These are phyloP conservation scores for Clamator glandarius DNA, from an alignment of 2,797 vertebrate genomes.

Conservation along the genomic window DNA sequence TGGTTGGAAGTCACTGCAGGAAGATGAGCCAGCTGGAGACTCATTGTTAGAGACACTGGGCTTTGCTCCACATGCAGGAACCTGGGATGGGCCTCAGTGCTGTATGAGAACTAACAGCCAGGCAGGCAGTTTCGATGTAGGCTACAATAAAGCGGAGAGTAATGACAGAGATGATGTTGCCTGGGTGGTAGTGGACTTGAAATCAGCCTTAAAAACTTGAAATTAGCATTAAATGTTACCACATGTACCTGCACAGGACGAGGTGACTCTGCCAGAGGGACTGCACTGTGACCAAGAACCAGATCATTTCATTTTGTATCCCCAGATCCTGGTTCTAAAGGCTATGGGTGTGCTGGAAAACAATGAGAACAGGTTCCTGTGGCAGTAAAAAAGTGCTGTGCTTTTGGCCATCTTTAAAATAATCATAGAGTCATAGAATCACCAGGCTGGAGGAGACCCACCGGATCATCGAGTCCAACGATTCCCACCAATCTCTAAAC, in stretches of 20 bases:
- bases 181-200: not conserved
- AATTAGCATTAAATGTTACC: not conserved
- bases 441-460: no score
- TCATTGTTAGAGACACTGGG: not conserved
- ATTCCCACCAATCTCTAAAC: no score
- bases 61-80: not conserved
- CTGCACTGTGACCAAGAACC: not conserved
- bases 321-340: not conserved
- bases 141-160: not conserved
- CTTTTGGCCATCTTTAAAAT: not conserved
- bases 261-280: not conserved
- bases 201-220: not conserved
- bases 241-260: not conserved
- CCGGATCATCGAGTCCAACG: no score
- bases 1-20: not conserved
- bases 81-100: not conserved
- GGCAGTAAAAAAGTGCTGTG: not conserved
- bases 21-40: not conserved
- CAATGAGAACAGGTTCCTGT: not conserved
- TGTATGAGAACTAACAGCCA: not conserved
- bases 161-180: not conserved
- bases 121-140: not conserved
- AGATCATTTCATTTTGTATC: not conserved
- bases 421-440: no score
- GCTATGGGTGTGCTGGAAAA: not conserved